A percentile compares a stretch with the other conserved stretches of the same genome.
These are phyloP conservation scores for Sceliomorpha sp. DNA, from an alignment of 2,888 invertebrate genomes.

Conservation along the genomic window DNA sequence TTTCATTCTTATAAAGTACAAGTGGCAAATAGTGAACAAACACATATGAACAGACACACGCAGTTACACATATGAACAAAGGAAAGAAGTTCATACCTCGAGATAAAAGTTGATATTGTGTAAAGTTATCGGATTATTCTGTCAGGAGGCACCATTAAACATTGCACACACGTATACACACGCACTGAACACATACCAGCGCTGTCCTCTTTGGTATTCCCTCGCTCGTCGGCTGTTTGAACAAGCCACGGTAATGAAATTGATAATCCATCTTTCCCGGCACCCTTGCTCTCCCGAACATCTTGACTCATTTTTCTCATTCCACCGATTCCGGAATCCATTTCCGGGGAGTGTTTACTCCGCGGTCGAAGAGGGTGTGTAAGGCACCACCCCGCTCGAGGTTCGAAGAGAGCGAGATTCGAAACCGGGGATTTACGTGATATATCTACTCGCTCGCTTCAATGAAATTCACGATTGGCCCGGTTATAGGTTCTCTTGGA, in stretches of 20 bases:
- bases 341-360: slow-evolving; percentile 50
- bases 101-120: slow-evolving; percentile 13
- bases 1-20: too few species aligned
- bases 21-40: too few species aligned
- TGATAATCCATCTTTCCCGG: slow-evolving; percentile 45
- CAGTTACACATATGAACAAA: not conserved
- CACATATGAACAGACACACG: not conserved
- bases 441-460: slow-evolving; percentile 41
- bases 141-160: slow-evolving; percentile 10
- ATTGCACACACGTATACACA: slow-evolving; percentile 7
- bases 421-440: slow-evolving; percentile 29
- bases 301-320: slow-evolving; percentile 50
- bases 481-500: slow-evolving; percentile 20
- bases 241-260: slow-evolving; percentile 45
- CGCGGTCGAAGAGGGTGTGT: slow-evolving; percentile 44
- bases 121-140: slow-evolving; percentile 3
- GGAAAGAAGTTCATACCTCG: not conserved
- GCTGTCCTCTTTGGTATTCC: slow-evolving; percentile 7
- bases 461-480: slow-evolving; percentile 50
- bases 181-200: not conserved
- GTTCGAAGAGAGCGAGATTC: slow-evolving; percentile 16
- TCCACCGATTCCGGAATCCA: slow-evolving; percentile 44
- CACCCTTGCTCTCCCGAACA: slow-evolving; percentile 41
- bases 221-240: slow-evolving; percentile 32
- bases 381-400: slow-evolving; percentile 25